These are phyloP conservation scores for Callyntrura sp. DNA, from an alignment of 2,888 invertebrate species.

Conservation along the genomic window DNA sequence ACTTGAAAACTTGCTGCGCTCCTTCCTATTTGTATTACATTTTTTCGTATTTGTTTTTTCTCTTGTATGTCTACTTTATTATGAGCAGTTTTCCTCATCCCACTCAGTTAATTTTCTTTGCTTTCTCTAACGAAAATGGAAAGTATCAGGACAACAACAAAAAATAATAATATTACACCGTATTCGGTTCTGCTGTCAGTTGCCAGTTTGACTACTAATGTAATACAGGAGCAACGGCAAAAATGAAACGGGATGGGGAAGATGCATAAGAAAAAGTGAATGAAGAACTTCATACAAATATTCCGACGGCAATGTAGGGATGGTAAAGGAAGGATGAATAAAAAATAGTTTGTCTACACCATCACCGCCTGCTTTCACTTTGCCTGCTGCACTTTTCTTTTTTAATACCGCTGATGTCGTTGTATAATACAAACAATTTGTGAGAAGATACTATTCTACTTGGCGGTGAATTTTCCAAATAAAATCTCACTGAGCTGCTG, in stretches of 20 bases:
- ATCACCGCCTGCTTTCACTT: neutral
- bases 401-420: neutral
- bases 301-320: neutral
- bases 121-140: neutral
- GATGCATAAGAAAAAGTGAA: neutral
- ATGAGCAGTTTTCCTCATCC: neutral
- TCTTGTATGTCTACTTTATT: neutral
- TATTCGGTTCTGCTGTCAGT: constrained; percentile 1
- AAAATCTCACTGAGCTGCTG: neutral
- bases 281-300: constrained; percentile 42
- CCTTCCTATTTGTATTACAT: constrained; percentile 26
- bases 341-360: neutral
- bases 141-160: neutral
- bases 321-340: neutral
- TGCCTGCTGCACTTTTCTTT: constrained; percentile 10
- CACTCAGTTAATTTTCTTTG: constrained; percentile 6
- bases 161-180: neutral
- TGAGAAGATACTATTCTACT: neutral
- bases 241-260: neutral
- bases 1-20: neutral
- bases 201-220: neutral
- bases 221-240: neutral
- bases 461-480: neutral
- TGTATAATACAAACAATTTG: constrained; percentile 1
- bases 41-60: constrained; percentile 44